Evolutionary conservation across 2,113 vertebrate species (phyloP).

Genomic region (Pituophis catenifer): DNA sequence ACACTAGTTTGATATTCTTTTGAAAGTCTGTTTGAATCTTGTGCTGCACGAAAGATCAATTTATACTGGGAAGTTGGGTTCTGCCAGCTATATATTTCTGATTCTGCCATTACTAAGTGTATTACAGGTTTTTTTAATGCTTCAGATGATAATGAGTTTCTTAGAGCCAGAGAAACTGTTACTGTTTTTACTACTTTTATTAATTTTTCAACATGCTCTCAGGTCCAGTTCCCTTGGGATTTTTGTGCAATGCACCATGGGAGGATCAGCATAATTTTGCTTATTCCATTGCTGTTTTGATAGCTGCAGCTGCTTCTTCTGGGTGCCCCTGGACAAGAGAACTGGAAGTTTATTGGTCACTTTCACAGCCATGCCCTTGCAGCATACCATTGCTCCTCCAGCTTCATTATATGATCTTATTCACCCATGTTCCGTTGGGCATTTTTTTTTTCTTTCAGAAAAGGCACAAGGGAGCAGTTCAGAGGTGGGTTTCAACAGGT

Average conservation of each 20-base stretch:
- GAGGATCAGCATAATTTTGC: background rate
- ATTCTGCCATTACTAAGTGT: too few species aligned
- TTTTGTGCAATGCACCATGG: too few species aligned
- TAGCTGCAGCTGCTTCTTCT: too few species aligned
- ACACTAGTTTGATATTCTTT: background rate
- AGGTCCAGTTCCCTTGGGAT: too few species aligned
- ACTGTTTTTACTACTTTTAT: too few species aligned
- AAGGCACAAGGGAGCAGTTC: background rate
- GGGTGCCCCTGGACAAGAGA: too few species aligned
- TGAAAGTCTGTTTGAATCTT: background rate
- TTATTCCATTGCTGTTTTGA: background rate
- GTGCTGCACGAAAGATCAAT: background rate
- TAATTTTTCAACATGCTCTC: too few species aligned
- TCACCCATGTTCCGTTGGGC: background rate
- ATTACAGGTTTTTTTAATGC: too few species aligned
- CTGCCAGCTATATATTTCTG: background rate
- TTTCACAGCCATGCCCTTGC: background rate
- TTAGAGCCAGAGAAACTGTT: too few species aligned
- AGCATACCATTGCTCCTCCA: background rate
- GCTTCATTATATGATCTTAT: background rate
- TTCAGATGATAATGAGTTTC: too few species aligned
- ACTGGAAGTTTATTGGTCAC: background rate
- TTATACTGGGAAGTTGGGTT: background rate
- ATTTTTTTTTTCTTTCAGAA: background rate
- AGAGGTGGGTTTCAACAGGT: too few species aligned